These are phyloP conservation scores for Hemichromis elongatus DNA, from an alignment of 2,113 vertebrate genomes.

Conservation along the genomic window DNA sequence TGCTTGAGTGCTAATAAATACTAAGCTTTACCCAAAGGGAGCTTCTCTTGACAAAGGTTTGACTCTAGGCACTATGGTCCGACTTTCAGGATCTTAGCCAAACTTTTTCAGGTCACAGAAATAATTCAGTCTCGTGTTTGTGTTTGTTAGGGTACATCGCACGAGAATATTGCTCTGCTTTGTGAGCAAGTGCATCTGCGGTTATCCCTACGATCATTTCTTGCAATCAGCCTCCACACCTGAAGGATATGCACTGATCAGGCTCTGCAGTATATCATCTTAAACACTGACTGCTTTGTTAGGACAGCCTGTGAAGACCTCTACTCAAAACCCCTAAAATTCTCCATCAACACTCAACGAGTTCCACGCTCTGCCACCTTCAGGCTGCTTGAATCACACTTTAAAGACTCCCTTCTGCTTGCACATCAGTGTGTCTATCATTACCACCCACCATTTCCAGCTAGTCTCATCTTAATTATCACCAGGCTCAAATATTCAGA, in stretches of 20 bases:
- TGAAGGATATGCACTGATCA: background rate
- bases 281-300: background rate
- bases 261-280: background rate
- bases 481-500: background rate
- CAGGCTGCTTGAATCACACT: background rate
- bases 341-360: background rate
- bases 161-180: background rate
- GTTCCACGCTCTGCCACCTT: background rate
- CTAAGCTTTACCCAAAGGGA: background rate
- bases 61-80: background rate
- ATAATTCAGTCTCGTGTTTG: background rate
- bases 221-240: background rate
- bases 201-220: background rate
- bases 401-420: background rate
- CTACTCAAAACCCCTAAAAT: background rate
- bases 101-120: background rate
- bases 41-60: background rate
- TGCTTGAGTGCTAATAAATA: background rate
- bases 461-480: background rate
- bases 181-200: background rate
- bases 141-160: background rate
- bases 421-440: background rate
- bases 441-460: background rate
- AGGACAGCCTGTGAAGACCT: background rate
- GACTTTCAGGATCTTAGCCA: background rate